A percentile compares a stretch with the other conserved stretches of the same genome.
Evolutionary conservation across 1,140 invertebrate species (phyloP).

Genomic region (Lepidotrigona ventralis): DNA sequence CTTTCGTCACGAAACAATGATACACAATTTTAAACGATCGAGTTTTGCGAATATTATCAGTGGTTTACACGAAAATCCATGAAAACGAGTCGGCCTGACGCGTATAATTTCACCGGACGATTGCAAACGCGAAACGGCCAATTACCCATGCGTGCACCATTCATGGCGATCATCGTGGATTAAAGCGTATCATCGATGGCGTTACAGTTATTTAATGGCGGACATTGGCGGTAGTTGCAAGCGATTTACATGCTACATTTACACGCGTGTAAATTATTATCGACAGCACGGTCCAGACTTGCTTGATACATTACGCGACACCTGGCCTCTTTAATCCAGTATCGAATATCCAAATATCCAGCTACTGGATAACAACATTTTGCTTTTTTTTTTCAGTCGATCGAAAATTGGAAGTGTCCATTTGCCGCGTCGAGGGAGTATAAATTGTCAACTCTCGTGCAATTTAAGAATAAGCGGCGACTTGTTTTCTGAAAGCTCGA

Average conservation of each 20-base stretch:
- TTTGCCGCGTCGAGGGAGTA: not conserved
- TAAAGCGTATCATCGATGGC: constrained; percentile 29
- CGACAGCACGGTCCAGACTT: not conserved
- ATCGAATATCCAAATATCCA: not conserved
- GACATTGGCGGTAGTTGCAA: constrained; percentile 12
- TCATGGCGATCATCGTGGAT: constrained; percentile 48
- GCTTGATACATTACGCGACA: constrained; percentile 8
- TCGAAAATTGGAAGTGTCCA: not conserved
- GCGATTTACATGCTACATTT: constrained; percentile 21
- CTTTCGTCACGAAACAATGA: not conserved
- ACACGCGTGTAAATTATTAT: constrained; percentile 38
- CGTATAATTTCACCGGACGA: constrained; percentile 36
- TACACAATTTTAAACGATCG: not conserved
- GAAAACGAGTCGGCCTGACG: constrained; percentile 10
- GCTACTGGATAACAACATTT: not conserved
- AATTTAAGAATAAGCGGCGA: not conserved
- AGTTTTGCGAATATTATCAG: not conserved
- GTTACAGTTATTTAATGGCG: constrained; percentile 36
- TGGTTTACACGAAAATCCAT: not conserved
- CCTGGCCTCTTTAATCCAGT: not conserved
- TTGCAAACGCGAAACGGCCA: constrained; percentile 30
- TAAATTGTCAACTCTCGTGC: not conserved
- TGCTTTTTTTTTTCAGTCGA: not conserved
- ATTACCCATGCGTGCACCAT: constrained; percentile 19
- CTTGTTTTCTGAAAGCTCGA: not conserved